Percentiles rank a stretch among this genome's conserved stretches.
Evolutionary conservation across 2,113 vertebrate species (phyloP).

Genomic region (Thymallus thymallus): DNA sequence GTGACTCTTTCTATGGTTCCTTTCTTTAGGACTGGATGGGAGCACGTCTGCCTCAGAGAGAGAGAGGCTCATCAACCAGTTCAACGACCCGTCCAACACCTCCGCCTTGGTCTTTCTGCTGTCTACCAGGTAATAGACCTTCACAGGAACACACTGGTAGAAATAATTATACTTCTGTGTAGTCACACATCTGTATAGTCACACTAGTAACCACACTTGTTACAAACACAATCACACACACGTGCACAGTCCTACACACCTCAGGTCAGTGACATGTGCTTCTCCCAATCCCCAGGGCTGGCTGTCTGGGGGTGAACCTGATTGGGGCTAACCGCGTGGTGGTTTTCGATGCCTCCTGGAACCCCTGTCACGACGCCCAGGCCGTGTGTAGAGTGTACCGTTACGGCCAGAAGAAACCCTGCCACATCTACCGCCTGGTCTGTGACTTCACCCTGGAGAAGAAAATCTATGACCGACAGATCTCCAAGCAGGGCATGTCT

Average conservation of each 20-base stretch:
- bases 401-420: conserved; percentile 91
- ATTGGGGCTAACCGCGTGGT: conserved; percentile 95
- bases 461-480: conserved; percentile 97
- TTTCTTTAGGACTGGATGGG: conserved; percentile 85
- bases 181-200: background rate
- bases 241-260: background rate
- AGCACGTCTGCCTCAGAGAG: conserved; percentile 92
- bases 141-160: background rate
- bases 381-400: conserved; percentile 94
- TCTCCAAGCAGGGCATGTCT: conserved; percentile 84
- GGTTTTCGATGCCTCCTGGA: conserved; percentile 97
- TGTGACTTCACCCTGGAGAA: conserved; percentile 95
- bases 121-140: conserved; percentile 80
- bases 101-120: conserved; percentile 88
- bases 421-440: conserved; percentile 92
- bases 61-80: conserved; percentile 93
- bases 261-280: background rate
- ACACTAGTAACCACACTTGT: background rate
- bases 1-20: background rate
- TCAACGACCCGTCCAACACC: conserved; percentile 88
- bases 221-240: background rate
- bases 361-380: conserved; percentile 94
- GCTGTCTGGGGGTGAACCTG: conserved; percentile 93
- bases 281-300: conserved; percentile 74
- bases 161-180: background rate